These are phyloP conservation scores for Apocheima hispidaria DNA, from an alignment of 2,888 invertebrate genomes.

Conservation along the genomic window DNA sequence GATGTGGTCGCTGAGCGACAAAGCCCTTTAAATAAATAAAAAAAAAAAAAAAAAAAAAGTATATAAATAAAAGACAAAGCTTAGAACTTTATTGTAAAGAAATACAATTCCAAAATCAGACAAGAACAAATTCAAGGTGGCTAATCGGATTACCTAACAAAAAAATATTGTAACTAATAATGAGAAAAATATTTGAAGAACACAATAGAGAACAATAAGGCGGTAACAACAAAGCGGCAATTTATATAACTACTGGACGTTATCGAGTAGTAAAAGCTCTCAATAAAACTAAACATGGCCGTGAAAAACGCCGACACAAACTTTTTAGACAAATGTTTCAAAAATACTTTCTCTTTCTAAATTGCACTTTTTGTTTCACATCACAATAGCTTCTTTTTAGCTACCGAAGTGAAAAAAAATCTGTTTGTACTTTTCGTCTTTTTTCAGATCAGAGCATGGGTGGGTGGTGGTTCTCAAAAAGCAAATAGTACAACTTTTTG, in stretches of 20 bases:
- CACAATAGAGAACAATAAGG: constrained; percentile 23
- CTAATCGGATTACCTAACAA: constrained; percentile 19
- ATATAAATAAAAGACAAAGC: background rate
- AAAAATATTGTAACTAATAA: constrained; percentile 13
- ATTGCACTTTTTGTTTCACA: constrained; percentile 55
- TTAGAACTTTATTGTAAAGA: background rate
- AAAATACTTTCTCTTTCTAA: constrained; percentile 71
- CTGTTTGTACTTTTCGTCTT: constrained; percentile 42
- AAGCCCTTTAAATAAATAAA: too few species aligned
- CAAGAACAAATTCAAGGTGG: constrained; percentile 3
- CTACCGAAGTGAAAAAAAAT: constrained; percentile 50
- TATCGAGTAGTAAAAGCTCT: constrained; percentile 29
- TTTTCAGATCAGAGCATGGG: constrained; percentile 23
- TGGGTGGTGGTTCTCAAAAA: constrained; percentile 46
- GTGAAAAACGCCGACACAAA: constrained; percentile 38
- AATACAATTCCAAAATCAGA: background rate
- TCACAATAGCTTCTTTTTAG: constrained; percentile 55
- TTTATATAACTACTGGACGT: constrained; percentile 32
- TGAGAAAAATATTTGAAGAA: constrained; percentile 28
- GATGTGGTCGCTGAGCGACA: too few species aligned
- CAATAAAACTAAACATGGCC: constrained; percentile 44
- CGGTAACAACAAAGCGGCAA: constrained; percentile 22
- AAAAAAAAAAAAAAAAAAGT: too few species aligned
- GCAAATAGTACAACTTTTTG: constrained; percentile 67
- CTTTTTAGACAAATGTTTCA: constrained; percentile 30